Conservation (phyloP, 2,113 vertebrate species). For the Pseudolaguvia tuberculata region DNA sequence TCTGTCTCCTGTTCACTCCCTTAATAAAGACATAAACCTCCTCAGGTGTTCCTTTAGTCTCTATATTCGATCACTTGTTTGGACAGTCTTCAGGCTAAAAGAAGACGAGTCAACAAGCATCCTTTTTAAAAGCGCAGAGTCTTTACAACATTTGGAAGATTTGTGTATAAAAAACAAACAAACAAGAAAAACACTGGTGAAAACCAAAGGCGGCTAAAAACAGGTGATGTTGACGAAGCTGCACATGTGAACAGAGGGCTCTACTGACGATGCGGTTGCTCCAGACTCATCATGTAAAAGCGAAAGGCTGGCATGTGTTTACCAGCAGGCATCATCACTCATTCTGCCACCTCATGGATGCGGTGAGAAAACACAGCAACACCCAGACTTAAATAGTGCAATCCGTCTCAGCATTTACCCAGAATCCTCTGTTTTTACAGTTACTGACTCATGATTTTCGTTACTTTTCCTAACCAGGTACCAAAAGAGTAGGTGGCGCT, state of each 20-base stretch:
- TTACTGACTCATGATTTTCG: neutral
- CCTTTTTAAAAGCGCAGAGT: conserved; percentile 7
- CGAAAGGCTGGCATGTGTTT: conserved; percentile 25
- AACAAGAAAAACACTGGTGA: neutral
- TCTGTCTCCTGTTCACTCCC: conserved; percentile 18
- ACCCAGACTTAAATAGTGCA: conserved; percentile 9
- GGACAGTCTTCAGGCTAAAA: conserved; percentile 55
- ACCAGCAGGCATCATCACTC: conserved; percentile 49
- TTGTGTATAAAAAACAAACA: neutral
- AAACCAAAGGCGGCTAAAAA: neutral
- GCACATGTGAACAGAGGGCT: conserved; percentile 14
- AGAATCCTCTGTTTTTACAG: neutral
- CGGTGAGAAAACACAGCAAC: conserved; percentile 49
- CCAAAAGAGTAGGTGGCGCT: neutral
- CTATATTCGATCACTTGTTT: conserved; percentile 52
- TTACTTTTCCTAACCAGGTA: neutral
- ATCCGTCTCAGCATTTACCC: neutral
- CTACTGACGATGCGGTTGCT: conserved; percentile 23
- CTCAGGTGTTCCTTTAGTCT: conserved; percentile 52
- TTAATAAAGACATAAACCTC: conserved; percentile 39
- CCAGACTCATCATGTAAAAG: conserved; percentile 39
- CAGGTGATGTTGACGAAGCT: too few species aligned
- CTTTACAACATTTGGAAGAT: neutral
- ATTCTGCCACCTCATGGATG: conserved; percentile 70
- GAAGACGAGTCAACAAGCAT: conserved; percentile 47